Evolutionary conservation across 2,113 vertebrate species (phyloP).

Genomic region (Gorsachius goisagi): DNA sequence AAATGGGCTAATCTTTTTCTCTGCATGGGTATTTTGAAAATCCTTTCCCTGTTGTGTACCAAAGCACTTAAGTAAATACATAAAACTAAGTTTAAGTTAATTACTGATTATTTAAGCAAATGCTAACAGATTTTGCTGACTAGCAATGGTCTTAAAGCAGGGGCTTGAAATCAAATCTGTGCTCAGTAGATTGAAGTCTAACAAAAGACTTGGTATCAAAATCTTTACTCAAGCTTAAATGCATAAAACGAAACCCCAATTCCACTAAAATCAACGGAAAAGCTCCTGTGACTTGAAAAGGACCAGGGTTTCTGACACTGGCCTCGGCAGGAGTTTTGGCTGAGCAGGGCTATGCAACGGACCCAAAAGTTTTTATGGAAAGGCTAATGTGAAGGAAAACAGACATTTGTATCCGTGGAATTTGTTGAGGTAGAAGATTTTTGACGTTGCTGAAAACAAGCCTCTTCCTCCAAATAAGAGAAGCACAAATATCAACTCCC

Average conservation of each 20-base stretch:
- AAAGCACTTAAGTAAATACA: slow-evolving; percentile 12
- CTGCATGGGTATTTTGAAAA: background rate
- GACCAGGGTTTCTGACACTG: background rate
- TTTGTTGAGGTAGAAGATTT: background rate
- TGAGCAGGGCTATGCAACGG: background rate
- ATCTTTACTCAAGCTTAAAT: background rate
- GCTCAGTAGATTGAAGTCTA: background rate
- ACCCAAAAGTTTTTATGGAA: background rate
- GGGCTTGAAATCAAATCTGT: background rate
- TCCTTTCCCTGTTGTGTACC: background rate
- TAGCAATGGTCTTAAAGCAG: background rate
- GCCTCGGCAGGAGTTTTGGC: background rate
- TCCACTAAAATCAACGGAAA: background rate
- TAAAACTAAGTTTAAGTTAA: slow-evolving; percentile 12
- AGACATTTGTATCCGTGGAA: background rate
- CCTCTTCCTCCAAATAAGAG: background rate
- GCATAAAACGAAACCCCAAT: background rate
- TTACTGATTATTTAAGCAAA: slow-evolving; percentile 10
- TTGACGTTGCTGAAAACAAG: background rate
- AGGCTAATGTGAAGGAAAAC: background rate
- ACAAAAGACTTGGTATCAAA: background rate
- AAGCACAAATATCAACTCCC: background rate
- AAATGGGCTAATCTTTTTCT: background rate
- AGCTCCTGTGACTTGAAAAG: background rate
- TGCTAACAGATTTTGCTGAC: background rate